Conservation (phyloP, 1,140 invertebrate genomes). For the Drosophila repleta region DNA sequence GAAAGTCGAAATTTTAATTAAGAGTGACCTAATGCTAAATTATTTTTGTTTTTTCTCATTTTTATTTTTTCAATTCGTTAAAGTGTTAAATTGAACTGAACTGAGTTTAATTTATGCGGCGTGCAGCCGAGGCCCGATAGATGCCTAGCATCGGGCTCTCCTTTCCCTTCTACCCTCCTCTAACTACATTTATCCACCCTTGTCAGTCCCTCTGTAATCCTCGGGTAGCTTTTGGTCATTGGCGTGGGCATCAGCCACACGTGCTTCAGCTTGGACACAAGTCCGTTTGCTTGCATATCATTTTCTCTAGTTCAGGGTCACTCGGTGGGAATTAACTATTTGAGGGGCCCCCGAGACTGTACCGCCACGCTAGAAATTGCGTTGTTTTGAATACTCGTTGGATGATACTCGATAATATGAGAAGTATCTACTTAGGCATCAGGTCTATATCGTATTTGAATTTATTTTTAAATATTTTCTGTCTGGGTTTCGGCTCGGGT, state of each 20-base stretch:
- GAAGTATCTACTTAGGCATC: background rate
- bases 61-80: background rate
- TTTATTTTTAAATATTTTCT: background rate
- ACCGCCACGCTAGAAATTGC: too few relatives aligned
- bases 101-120: background rate
- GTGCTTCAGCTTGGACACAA: background rate
- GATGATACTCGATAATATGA: background rate
- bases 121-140: too few relatives aligned
- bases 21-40: conserved; percentile 42
- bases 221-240: background rate
- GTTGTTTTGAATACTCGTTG: background rate
- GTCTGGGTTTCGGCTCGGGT: background rate
- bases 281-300: background rate
- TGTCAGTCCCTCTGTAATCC: background rate
- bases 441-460: background rate
- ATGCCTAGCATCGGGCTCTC: too few relatives aligned
- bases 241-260: background rate
- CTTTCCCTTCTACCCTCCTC: too few relatives aligned
- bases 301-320: background rate
- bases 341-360: background rate
- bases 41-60: conserved; percentile 3
- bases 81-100: background rate
- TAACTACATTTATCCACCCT: background rate
- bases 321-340: background rate
- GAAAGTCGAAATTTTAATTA: conserved; percentile 43